phyloP scores from a whole-genome alignment of 2,113 vertebrate species.

The Sylvia atricapilla region DNA sequence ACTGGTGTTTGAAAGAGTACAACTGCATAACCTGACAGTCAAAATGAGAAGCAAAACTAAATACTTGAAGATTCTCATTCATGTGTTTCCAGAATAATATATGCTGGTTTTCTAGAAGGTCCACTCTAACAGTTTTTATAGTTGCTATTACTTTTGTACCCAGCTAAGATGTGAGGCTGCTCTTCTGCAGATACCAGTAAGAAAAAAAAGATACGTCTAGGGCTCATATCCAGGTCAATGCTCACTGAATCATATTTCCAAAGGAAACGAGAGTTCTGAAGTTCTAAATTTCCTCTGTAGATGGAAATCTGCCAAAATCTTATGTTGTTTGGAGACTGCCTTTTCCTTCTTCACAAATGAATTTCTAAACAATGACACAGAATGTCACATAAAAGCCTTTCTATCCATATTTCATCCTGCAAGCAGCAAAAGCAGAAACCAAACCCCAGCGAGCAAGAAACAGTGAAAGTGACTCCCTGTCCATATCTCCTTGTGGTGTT shows the following conservation, averaged over 20 bases:
- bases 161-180: not conserved
- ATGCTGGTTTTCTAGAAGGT: not conserved
- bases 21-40: not conserved
- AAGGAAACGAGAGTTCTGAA: constrained; percentile 31
- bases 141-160: not conserved
- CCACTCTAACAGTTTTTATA: not conserved
- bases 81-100: not conserved
- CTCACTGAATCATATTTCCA: constrained; percentile 17
- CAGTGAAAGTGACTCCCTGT: constrained; percentile 7
- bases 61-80: not conserved
- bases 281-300: constrained; percentile 5
- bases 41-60: not conserved
- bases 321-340: constrained; percentile 7
- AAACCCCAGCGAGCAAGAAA: not conserved
- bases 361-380: constrained; percentile 38
- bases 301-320: not conserved
- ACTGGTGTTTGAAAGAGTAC: not conserved
- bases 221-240: not conserved
- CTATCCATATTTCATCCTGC: constrained; percentile 7
- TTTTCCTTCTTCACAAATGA: constrained; percentile 55
- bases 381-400: constrained; percentile 44
- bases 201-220: not conserved
- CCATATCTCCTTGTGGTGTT: accelerated
- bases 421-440: constrained; percentile 10
- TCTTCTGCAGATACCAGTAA: not conserved